phyloP scores from a whole-genome alignment of 2,113 vertebrate species.

The Cyprinus carpio region DNA sequence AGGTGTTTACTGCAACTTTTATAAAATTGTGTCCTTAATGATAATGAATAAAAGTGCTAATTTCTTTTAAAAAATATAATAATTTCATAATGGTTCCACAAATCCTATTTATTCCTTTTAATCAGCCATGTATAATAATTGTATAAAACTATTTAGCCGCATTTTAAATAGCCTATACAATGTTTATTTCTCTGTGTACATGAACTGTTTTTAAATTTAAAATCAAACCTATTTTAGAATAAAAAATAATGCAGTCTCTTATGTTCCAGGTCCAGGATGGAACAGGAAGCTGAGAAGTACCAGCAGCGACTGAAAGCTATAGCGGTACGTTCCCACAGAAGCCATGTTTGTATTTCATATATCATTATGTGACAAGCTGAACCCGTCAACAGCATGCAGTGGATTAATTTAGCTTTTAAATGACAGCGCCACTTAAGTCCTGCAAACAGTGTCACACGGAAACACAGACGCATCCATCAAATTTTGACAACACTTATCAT shows the following conservation, averaged over 20 bases:
- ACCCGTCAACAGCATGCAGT: neutral
- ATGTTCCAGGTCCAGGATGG: slow-evolving; percentile 73
- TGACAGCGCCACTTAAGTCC: neutral
- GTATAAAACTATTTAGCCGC: too few species aligned
- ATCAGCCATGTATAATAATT: too few species aligned
- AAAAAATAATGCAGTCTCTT: slow-evolving; percentile 41
- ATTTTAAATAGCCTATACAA: neutral
- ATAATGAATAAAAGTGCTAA: neutral
- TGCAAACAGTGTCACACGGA: neutral
- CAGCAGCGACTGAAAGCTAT: slow-evolving; percentile 77
- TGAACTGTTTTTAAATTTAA: neutral
- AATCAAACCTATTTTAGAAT: neutral
- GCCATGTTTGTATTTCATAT: neutral
- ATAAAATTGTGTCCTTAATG: neutral
- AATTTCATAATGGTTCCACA: neutral
- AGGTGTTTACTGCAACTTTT: neutral
- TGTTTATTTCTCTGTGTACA: neutral
- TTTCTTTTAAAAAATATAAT: neutral
- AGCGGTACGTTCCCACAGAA: slow-evolving; percentile 67
- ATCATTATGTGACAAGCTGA: neutral
- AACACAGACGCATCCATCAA: neutral
- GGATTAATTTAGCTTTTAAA: slow-evolving; percentile 1
- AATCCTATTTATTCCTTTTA: neutral
- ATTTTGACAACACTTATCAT: neutral
- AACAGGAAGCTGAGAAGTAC: slow-evolving; percentile 76